phyloP scores from a whole-genome alignment of 1,140 invertebrate species.

The Philaenus spumarius region DNA sequence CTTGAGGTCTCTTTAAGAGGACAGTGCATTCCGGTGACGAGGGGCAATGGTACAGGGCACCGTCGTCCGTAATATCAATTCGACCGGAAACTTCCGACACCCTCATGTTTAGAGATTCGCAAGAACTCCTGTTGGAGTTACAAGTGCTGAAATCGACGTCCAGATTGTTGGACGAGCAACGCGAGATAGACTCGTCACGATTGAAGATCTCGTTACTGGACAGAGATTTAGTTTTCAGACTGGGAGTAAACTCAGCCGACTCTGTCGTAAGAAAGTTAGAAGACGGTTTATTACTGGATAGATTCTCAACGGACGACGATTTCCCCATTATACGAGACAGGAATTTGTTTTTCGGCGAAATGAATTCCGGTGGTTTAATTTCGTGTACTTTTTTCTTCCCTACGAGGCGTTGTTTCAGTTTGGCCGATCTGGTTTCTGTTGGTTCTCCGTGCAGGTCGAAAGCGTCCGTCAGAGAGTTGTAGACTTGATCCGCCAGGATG shows the following conservation, averaged over 20 bases:
- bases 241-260: neutral
- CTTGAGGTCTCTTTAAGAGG: neutral
- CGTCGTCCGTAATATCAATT: slow-evolving; percentile 5
- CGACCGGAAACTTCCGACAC: slow-evolving; percentile 10
- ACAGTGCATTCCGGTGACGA: neutral
- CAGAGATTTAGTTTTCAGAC: slow-evolving; percentile 15
- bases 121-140: slow-evolving; percentile 13
- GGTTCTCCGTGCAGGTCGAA: slow-evolving; percentile 17
- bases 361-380: neutral
- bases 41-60: slow-evolving; percentile 14
- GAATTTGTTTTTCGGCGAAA: slow-evolving; percentile 21
- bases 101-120: slow-evolving; percentile 11
- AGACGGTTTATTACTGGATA: slow-evolving; percentile 2
- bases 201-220: slow-evolving; percentile 18
- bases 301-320: slow-evolving; percentile 24
- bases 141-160: slow-evolving; percentile 5
- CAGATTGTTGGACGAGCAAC: neutral
- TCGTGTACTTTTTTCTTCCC: slow-evolving; percentile 20
- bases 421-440: slow-evolving; percentile 5
- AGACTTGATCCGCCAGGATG: slow-evolving; percentile 43
- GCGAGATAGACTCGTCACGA: neutral
- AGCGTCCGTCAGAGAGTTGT: slow-evolving; percentile 22
- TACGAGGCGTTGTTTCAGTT: slow-evolving; percentile 17
- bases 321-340: slow-evolving; percentile 21
- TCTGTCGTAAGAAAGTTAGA: neutral